Base-by-base conservation (phyloP, 2,113 vertebrate species). In the Pteruthius melanotis region DNA sequence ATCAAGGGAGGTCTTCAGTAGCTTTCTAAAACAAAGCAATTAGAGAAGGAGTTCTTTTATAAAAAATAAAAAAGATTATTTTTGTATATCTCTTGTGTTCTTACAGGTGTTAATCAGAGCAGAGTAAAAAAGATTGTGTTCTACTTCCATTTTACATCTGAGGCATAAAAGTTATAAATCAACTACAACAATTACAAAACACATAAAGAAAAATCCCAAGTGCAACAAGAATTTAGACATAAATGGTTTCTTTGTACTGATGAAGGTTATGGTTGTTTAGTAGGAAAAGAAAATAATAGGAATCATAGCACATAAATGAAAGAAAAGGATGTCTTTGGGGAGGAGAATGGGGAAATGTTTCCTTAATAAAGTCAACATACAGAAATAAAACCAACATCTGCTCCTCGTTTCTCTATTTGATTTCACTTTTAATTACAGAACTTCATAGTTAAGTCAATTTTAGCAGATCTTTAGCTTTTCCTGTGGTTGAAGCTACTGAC, bases 1-100 rank as follows among this genome's bases (percentile, higher is more conserved):
- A 96, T 98, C 97, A 98, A 97, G 98, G 97, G 98, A 99, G 98
- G 99, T 98, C 97, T 98, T 97, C 95, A 96, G 93, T 98, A 97
- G 64, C 88, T 86, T 97, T 90, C 96, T 95, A 95, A 97, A 97
- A 96, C 93, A 97, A 97, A 97, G 79, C 97, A 98, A 97, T 97
- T 97, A 97, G 83, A 89, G 87, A 95, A 94, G 69, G 56, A 93
- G 94, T 78, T 96, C 49, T 93, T 96, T 85, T 82, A 91, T 95
- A 6, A 69, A 76, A 92, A 87, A 92, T 95, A 90, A 59, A 90
- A 93, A 95, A 79, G 44, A 85, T 93, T 94, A 77, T 96, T 97
- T 96, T 94, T 93, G 54, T 95, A 15, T 89, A 68, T 93, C 90
- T 93, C 96, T 94, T 78, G 54, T 97, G 42, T 94, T 96, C 84